phyloP scores from a whole-genome alignment of 2,113 vertebrate species.

The Felis catus region F.catus_Fca126_mat1.0 CM031420.1:111361501-111362000 shows the following conservation, averaged over 20 bases:
- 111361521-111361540: no score
- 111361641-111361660: no score
- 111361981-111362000: neutral
- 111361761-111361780: neutral
- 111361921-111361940: neutral
- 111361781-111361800: constrained; percentile 35
- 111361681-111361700: neutral
- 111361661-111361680: neutral
- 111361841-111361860: neutral
- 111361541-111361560: no score
- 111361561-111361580: no score
- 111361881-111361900: constrained; percentile 40
- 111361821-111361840: neutral
- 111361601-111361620: no score
- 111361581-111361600: no score
- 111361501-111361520: no score
- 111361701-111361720: neutral
- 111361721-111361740: neutral
- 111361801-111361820: constrained; percentile 45
- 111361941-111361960: neutral
- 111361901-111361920: constrained; percentile 21
- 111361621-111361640: no score
- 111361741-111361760: neutral
- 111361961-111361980: neutral
- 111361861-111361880: neutral